A percentile compares a stretch with the other conserved stretches of the same genome.
These are phyloP conservation scores for Cylloceria caligata DNA, from an alignment of 2,888 invertebrate species.

Conservation along the genomic window DNA sequence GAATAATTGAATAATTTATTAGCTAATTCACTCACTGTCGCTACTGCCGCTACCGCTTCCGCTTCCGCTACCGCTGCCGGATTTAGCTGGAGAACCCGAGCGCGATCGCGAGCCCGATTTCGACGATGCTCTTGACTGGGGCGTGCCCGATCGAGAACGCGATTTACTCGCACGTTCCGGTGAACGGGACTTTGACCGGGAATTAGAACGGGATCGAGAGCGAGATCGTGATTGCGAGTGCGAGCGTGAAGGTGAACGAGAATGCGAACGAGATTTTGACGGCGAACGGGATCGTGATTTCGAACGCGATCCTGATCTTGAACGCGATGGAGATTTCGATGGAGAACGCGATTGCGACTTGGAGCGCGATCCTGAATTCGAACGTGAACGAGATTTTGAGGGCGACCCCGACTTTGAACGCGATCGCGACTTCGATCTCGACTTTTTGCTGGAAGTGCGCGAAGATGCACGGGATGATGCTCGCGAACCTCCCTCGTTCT, in stretches of 20 bases:
- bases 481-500: constrained; percentile 83
- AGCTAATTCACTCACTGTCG: constrained; percentile 77
- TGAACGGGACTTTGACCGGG: constrained; percentile 71
- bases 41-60: constrained; percentile 81
- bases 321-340: constrained; percentile 73
- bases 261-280: constrained; percentile 71
- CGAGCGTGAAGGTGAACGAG: constrained; percentile 74
- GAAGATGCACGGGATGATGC: constrained; percentile 84
- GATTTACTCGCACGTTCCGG: constrained; percentile 47
- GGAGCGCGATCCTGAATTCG: constrained; percentile 68
- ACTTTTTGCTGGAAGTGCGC: constrained; percentile 78
- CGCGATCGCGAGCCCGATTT: constrained; percentile 70
- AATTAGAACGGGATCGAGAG: constrained; percentile 75
- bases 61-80: constrained; percentile 80
- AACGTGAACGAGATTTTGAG: constrained; percentile 75
- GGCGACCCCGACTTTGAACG: constrained; percentile 72
- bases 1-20: constrained; percentile 12
- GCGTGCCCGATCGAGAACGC: constrained; percentile 77
- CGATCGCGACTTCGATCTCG: constrained; percentile 77
- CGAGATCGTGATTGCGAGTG: constrained; percentile 74
- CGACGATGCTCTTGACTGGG: constrained; percentile 77
- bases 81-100: constrained; percentile 75
- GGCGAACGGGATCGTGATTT: constrained; percentile 76
- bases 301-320: constrained; percentile 70
- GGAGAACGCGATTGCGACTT: constrained; percentile 64